A percentile compares a stretch with the other conserved stretches of the same genome.
Conservation (phyloP, 2,888 invertebrate genomes). For the Drosophila anomelani region DNA sequence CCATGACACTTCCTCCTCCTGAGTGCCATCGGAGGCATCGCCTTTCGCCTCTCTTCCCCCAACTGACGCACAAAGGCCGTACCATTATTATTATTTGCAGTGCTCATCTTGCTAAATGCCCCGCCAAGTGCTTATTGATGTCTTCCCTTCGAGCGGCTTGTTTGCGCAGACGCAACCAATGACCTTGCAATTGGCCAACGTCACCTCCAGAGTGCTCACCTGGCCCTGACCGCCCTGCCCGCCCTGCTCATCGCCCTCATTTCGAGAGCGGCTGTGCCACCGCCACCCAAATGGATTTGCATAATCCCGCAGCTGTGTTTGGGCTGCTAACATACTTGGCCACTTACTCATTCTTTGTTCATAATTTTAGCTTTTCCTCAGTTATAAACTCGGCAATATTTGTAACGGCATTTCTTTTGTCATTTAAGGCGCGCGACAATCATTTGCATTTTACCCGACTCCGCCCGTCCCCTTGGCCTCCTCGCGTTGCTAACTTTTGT, state of each 20-base stretch:
- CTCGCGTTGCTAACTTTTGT: slow-evolving; percentile 6
- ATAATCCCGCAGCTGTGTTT: slow-evolving; percentile 56
- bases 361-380: slow-evolving; percentile 40
- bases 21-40: background rate
- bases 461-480: slow-evolving; percentile 7
- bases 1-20: slow-evolving; percentile 37
- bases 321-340: slow-evolving; percentile 55
- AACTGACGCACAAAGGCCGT: slow-evolving; percentile 42
- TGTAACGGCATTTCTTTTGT: slow-evolving; percentile 75
- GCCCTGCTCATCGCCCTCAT: slow-evolving; percentile 32
- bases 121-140: slow-evolving; percentile 39
- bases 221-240: slow-evolving; percentile 24
- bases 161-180: slow-evolving; percentile 72
- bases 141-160: slow-evolving; percentile 16
- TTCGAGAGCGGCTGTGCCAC: slow-evolving; percentile 36
- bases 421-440: slow-evolving; percentile 50
- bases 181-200: slow-evolving; percentile 67
- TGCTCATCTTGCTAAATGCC: slow-evolving; percentile 39
- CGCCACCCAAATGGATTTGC: slow-evolving; percentile 62
- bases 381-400: slow-evolving; percentile 56
- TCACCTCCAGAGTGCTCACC: slow-evolving; percentile 50
- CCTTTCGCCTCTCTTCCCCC: background rate
- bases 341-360: slow-evolving; percentile 56
- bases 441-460: slow-evolving; percentile 24
- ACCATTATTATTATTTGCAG: slow-evolving; percentile 37